Base-by-base conservation (phyloP, 2,888 invertebrate genomes). In the Diaprepes abbreviatus region DNA sequence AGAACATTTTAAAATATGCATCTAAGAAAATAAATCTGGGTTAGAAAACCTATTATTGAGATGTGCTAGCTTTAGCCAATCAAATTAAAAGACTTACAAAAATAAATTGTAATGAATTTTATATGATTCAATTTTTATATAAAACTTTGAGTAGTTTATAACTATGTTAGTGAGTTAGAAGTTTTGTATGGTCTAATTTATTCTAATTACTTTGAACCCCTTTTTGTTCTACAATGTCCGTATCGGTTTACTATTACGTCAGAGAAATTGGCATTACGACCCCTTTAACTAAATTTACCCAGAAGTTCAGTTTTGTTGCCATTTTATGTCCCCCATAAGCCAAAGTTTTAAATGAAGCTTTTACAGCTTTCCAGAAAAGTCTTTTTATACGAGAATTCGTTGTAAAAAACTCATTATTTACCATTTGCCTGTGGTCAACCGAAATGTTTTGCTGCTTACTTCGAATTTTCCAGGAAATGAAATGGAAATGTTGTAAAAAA, bases 361-460 rank as follows among this genome's bases (percentile, higher is more conserved):
- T 50, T 16, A 50, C 28, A 14, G 28, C 48, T 50, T 50, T 28
- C 12, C 4, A 28, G 28, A 50, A 50, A 16, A 50, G 28, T 28
- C 14, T 16, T 50, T 50, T 50, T 50, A 14, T 28, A 50, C 12
- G 14, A 6, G 28, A 3, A 14, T 28, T 28, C 14, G 28, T 1
- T 50, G 48, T 50, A 50, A 50, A 50, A 28, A 19, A 28, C 48
- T 50, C 28, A 28, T 28, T 50, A 50, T 50, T 50, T 50, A 28
- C 48, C 28, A 50, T 28, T 50, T 50, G 5, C 48, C 12, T 16
- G 28, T 28, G 28, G 48, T 50, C 48, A 50, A 28, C 16, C 14
- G 21, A 5, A 28, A 50, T 50, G 48, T 7, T 28, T 28, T 2
- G 16, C 31, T 31, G 31, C 5, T 31, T 10, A 1, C n/a, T 10